Base-by-base conservation (phyloP, 1,140 invertebrate genomes). In the Drosophila paulistorum region DNA sequence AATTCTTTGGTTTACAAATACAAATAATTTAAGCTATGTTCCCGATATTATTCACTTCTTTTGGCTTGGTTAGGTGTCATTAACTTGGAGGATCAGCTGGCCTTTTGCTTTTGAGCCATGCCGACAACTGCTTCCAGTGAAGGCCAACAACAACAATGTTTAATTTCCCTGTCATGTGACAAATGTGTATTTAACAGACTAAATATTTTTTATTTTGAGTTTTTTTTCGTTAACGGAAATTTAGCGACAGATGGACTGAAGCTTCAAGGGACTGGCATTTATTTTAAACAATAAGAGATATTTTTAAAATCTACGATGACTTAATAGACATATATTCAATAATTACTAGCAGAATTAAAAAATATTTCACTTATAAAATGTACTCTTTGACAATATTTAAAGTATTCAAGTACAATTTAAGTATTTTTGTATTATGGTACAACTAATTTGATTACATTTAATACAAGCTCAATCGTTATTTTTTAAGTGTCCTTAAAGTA, bases 121-220 rank as follows among this genome's bases (percentile, higher is more conserved):
- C 60, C 51, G 48, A 17, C 14, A 35, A 42, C 23, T 42, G 37
- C 48, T 20, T 13, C 35, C 10, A 41, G 35, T 3, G 30, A 48
- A 26, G 35, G 37, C 23, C 20, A 11, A 30, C 6, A 62, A 30
- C 23, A 41, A 59, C 7, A 7, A 13, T 20, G 37, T 7, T 33
- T 33, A 35, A 54, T 54, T 62, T 20, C 13, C 62, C 45, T 41
- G 39, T 71, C 74, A 77, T 77, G 74, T 77, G 74, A 66, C 74
- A 60, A 64, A 76, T 66, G 54, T 77, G 45, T 77, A 68, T 71
- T 58, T 77, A 60, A 39, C 51, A 64, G 26, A n/a, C 69, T 51
- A 71, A 39, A 37, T 59, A 2, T 39, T 30, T 30, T 30, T 59
- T 59, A 20, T 20, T 59, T 14, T 35, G 20, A 4, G 11, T 9